Conservation (phyloP, 2,113 vertebrate genomes). For the Sinosuthora webbiana region DNA sequence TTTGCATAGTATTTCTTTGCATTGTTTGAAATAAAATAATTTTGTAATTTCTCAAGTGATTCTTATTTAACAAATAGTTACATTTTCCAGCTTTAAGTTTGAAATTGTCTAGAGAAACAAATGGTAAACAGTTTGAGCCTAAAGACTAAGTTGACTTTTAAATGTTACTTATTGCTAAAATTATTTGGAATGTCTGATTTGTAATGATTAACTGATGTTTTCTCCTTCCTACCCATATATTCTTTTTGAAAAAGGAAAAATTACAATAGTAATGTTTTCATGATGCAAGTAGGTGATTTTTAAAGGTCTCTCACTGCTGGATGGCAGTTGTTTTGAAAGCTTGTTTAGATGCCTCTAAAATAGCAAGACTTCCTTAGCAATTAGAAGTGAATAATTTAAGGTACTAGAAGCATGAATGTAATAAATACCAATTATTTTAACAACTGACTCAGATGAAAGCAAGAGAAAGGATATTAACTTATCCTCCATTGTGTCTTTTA, state of each 20-base stretch:
- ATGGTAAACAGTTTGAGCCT: constrained; percentile 33
- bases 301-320: constrained; percentile 10
- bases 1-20: constrained; percentile 16
- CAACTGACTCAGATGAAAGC: neutral
- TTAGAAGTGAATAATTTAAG: constrained; percentile 1
- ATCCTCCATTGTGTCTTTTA: constrained; percentile 4
- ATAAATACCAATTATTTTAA: constrained; percentile 21
- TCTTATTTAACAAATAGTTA: constrained; percentile 8
- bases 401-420: neutral
- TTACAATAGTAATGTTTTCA: neutral
- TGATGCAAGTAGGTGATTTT: neutral
- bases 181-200: constrained; percentile 44
- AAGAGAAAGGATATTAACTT: neutral
- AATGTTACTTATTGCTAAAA: constrained; percentile 52
- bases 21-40: constrained; percentile 16
- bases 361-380: neutral
- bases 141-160: constrained; percentile 23
- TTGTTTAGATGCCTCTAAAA: constrained; percentile 28
- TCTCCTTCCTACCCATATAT: neutral
- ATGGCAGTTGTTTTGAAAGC: constrained; percentile 5
- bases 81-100: neutral
- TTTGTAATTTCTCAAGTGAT: constrained; percentile 13
- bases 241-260: constrained; percentile 3
- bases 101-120: constrained; percentile 22
- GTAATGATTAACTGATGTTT: constrained; percentile 42